Percentiles rank a stretch among this genome's conserved stretches.
Conservation (phyloP, 1,140 invertebrate genomes). For the Mya arenaria region DNA sequence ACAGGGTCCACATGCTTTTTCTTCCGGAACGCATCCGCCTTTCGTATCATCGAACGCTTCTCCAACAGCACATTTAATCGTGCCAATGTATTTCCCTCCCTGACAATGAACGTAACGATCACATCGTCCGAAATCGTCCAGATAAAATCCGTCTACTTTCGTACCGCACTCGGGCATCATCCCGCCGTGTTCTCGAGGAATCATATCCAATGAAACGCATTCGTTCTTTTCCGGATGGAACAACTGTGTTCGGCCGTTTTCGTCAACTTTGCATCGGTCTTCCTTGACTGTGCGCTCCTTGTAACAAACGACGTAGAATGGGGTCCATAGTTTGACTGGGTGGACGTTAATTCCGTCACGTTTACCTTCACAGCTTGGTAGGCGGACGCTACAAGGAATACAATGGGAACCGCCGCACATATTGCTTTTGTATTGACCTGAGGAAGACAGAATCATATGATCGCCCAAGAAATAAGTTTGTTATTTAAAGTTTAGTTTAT, state of each 20-base stretch:
- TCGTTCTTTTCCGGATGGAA: slow-evolving; percentile 33
- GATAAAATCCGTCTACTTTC: slow-evolving; percentile 46
- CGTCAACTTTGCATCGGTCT: slow-evolving; percentile 33
- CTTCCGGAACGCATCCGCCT: not conserved
- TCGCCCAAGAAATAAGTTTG: not conserved
- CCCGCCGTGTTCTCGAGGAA: slow-evolving; percentile 46
- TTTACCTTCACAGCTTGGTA: slow-evolving; percentile 56
- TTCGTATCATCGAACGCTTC: slow-evolving; percentile 31
- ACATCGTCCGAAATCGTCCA: slow-evolving; percentile 47
- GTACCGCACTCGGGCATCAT: slow-evolving; percentile 51
- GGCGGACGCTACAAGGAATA: slow-evolving; percentile 39
- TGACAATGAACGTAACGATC: slow-evolving; percentile 47
- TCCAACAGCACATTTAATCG: slow-evolving; percentile 14
- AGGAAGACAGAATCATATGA: not conserved
- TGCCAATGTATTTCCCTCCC: slow-evolving; percentile 28
- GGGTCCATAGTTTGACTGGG: slow-evolving; percentile 48
- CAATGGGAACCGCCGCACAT: slow-evolving; percentile 32
- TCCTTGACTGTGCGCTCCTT: slow-evolving; percentile 43
- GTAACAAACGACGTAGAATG: slow-evolving; percentile 56
- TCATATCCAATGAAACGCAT: slow-evolving; percentile 47
- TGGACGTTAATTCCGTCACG: slow-evolving; percentile 49
- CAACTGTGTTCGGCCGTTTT: slow-evolving; percentile 21
- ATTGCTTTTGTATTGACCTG: slow-evolving; percentile 50
- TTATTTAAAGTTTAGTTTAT: not conserved
- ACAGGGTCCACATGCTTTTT: slow-evolving; percentile 41